Base-by-base conservation (phyloP, 2,113 vertebrate species). In the Varanus komodoensis region DNA sequence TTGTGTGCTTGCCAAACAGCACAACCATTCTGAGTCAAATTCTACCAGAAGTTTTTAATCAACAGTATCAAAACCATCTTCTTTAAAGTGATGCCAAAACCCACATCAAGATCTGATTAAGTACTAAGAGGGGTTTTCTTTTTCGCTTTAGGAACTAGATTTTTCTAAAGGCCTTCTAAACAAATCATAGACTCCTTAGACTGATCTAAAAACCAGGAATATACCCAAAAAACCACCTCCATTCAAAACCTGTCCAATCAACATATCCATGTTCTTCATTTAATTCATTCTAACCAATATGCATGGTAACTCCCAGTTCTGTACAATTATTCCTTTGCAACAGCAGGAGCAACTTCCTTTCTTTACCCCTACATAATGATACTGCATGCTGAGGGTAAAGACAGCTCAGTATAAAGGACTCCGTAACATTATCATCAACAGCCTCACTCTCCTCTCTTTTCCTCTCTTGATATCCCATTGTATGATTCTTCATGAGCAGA, bases 21-120 rank as follows among this genome's bases (percentile, higher is more conserved):
- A 97, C 94, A 97, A 96, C 96, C 93, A 97, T 97, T 96, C 93
- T 57, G 95, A 96, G 96, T 97, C 96, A 96, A 97, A 97, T 96
- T 96, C 95, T 97, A 96, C 92, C 95, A 97, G 95, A 94, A 94
- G 91, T 93, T 96, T 96, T 97, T 95, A 97, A 96, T 96, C 97
- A 96, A 97, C 96, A 94, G 96, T 96, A 97, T 96, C 95, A 95
- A 96, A 96, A 94, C 92, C 94, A 92, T 95, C 97, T 96, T 95
- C 96, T 97, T 97, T 97, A 96, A 97, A 97, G 95, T 94, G 86
- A 90, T 92, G 96, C 97, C 96, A 97, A 97, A 96, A 96, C 61
- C 88, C 96, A 95, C 95, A 97, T 96, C 96, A 95, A 96, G 94
- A 97, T 96, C 96, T 97, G 96, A 97, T 96, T 96, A 97, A 94